Evolutionary conservation across 23 tunicate genomes (phyloP), one percentile per base, ranked within the genome.

Genomic region (Ascidia mentula): DNA sequence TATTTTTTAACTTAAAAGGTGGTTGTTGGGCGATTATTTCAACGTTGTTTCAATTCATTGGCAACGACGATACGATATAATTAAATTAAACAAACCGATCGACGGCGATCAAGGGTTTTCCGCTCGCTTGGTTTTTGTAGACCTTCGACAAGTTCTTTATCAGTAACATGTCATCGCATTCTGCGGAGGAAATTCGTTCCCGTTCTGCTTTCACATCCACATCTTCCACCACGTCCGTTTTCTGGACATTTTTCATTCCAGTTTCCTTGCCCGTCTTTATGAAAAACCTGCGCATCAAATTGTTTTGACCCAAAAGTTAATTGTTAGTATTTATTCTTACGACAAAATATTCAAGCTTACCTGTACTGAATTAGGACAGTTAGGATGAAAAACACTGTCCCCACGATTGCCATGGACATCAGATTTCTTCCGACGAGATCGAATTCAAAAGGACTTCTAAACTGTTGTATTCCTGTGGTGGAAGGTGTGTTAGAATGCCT

Each of bases 41-140:
- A n/a, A n/a, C n/a, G n/a, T n/a, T n/a, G n/a, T n/a, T n/a, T n/a
- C n/a, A n/a, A n/a, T n/a, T n/a, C n/a, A n/a, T n/a, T n/a, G n/a
- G n/a, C n/a, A n/a, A n/a, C n/a, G n/a, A n/a, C n/a, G n/a, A n/a
- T n/a, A n/a, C n/a, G n/a, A n/a, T n/a, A n/a, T n/a, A n/a, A n/a
- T n/a, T n/a, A n/a, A n/a, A n/a, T n/a, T n/a, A n/a, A n/a, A n/a
- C 65, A 37, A 35, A 93, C 96, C 96, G 82, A 72, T 95, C 87
- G 0, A 95, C 99, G 34, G 99, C 99, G 0, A 89, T 53, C 22
- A 95, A 85, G 9, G 79, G 46, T 69, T 78, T 82, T 22, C 73
- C 53, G 26, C 42, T 40, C 59, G 89, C 97, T 24, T 38, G 59
- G 72, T 90, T 86, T 38, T 75, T 69, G 82, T 82, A 95, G 31